Evolutionary conservation across 2,797 vertebrate genomes (phyloP), one percentile per base, ranked within the genome.

Genomic region (Karalla daura): DNA sequence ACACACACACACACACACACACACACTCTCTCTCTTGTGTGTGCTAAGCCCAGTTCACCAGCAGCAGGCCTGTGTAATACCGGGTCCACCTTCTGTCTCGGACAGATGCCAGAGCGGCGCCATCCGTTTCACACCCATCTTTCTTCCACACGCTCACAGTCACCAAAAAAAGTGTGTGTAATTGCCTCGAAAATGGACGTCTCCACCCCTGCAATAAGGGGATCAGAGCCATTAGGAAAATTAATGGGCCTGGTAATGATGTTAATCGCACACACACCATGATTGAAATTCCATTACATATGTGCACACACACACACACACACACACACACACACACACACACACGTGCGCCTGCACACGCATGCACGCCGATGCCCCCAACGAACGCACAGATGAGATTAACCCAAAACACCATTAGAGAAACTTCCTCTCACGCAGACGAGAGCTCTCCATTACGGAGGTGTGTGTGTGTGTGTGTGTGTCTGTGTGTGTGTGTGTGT

Each of bases 231-330:
- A 92, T 94, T 92, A 92, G 81, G 61, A 80, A 90, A 92, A 91
- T 92, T 91, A 92, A 94, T 92, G 90, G 63, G 65, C 83, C 80
- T 70, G 60, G 53, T 92, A 90, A 94, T 92, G 86, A 92, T 92
- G 85, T 90, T 94, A 90, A 93, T 93, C 86, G n/a, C n/a, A 88
- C 83, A 83, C 81, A 76, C 74, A 80, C 62, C 71, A 53, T 86
- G 84, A 91, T 89, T 91, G 87, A 90, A 91, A 90, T 87, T 86
- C 84, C 69, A 86, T 89, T 84, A 77, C 70, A 68, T 76, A 32
- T 69, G 63, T 74, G 65, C 70, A 60, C 30, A 21, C 43, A 15
- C 32, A 0, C 12, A 50, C 59, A 78, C 40, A 61, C 33, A 20
- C 41, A 14, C 70, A 61, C 33, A 20, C 41, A 14, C 32, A 0